Base-by-base conservation (phyloP, 2,797 vertebrate species). In the Zalophus californianus region DNA sequence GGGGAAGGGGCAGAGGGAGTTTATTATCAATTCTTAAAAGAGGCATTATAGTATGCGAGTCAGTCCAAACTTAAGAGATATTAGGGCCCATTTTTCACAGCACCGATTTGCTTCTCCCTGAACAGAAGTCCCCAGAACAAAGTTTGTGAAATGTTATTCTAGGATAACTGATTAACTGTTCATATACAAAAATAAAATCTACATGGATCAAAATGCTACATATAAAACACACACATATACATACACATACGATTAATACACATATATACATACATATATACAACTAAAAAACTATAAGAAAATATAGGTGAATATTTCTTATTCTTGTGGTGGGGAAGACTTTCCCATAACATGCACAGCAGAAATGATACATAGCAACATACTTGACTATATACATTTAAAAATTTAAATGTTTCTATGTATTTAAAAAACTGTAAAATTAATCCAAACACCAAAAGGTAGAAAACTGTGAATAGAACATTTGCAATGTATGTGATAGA, bases 1-100 rank as follows among this genome's bases (percentile, higher is more conserved):
- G 15, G 62, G 29, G 18, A 35, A 35, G 32, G 16, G 64, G 16
- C 64, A 66, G 58, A n/a, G 32, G n/a, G 15, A 68, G 29, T 21
- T 80, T 85, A 72, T 90, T 77, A 80, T 68, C 94, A 91, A 60
- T 86, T 96, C 54, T 54, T 91, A 64, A 77, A 73, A 85, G 27
- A 78, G n/a, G 15, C 14, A 50, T 62, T 93, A 35, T 73, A 80
- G 29, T 56, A 78, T 60, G 16, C 0, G 58, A 94, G 29, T 85
- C 70, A 50, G 44, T 78, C 16, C 35, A 75, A 91, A 95, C 27
- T 56, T 92, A 77, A 48, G 64, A 29, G 56, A 44, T 89, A 48
- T 73, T 73, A 75, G 32, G 80, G 78, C 4, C 27, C 5, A 62
- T 20, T 90, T 92, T 70, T 86, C 35, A 64, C 20, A 72, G n/a